Evolutionary conservation across 2,113 vertebrate genomes (phyloP), one percentile per base, ranked within the genome.

Genomic region (Ivindomyrus marchei): DNA sequence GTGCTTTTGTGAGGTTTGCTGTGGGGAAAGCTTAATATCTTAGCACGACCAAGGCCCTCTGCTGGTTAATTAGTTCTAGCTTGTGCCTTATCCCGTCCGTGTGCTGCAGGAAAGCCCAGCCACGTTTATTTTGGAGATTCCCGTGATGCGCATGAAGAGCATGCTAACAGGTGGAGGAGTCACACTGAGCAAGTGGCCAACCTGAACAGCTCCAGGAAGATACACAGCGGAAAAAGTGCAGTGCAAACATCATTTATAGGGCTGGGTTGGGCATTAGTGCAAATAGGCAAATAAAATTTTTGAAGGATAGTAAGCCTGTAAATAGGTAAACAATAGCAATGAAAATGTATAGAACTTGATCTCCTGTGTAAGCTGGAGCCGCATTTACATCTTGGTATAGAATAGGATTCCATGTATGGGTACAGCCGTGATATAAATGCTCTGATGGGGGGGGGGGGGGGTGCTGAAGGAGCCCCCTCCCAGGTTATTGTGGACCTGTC

Each of bases 401-500:
- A 70, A n/a, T 46, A 10, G 21, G 19, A 46, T 45, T 88, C 87
- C 39, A 70, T 88, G 24, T 87, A 50, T 87, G 85, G 47, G 62
- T 90, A 50, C 56, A 74, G 36, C 42, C 46, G 49, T 90, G 89
- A 90, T 87, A 47, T 90, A 62, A 90, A 62, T n/a, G 17, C 11
- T 62, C 70, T 58, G 52, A 56, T 49, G 36, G 49, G 36, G 7
- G 17, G 89, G 45, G 46, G 11, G 3, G 31, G 46, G 11, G 3
- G 42, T 21, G 45, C 39, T 9, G 24, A 39, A n/a, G 50, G 77
- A 36, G 80, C 80, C 42, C 80, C 80, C 80, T 4, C 80, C 80
- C 80, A 47, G 58, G 50, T 88, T 88, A 56, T 70, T 89, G 39
- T 80, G 88, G 46, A 90, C 50, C 50, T 87, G 50, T 89, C 91